Evolutionary conservation across 1,140 invertebrate genomes (phyloP), one percentile per base, ranked within the genome.

Genomic region (Microplitis demolitor): DNA sequence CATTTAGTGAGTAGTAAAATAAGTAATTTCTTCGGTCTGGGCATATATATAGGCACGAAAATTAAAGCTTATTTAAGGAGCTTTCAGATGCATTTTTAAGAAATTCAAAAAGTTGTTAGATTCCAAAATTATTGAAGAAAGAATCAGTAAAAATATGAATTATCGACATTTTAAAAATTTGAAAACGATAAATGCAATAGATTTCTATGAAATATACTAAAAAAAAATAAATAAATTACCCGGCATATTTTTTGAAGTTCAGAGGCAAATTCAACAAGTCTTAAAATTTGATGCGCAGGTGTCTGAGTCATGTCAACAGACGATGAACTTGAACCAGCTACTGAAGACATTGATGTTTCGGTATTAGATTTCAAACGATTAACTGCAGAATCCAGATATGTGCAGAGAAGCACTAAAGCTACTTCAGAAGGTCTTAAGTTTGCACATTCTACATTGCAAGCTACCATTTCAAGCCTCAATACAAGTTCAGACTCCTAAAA

Each of bases 361-460:
- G 71, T 66, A 69, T 80, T 83, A 4, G 78, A 69, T 64, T 82
- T 76, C 31, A 85, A 72, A 66, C 79, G 81, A 62, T 79, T 81
- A 1, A 87, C 80, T 56, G 81, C 82, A 80, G 88, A 81, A 87
- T 92, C 91, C 39, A 93, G 82, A 76, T 91, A 90, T 69, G 89
- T 88, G 78, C 89, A 93, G 4, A 94, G 84, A 62, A 93, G 82
- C 61, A 92, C 92, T 16, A 94, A 85, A n/a, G 93, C 92, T 70
- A 94, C 82, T 66, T 92, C 92, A 33, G 90, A 90, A 69, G 90
- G 87, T 16, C 91, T 87, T 34, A 91, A 88, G 77, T 91, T 92
- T 31, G 90, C 90, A 73, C 92, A 93, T 72, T 88, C 88, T 0
- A 91, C 91, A 80, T 93, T 91, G 77, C 93, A 94, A 35, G 89